These are phyloP conservation scores for Diaperis boleti DNA, from an alignment of 2,888 invertebrate genomes.

Conservation along the genomic window DNA sequence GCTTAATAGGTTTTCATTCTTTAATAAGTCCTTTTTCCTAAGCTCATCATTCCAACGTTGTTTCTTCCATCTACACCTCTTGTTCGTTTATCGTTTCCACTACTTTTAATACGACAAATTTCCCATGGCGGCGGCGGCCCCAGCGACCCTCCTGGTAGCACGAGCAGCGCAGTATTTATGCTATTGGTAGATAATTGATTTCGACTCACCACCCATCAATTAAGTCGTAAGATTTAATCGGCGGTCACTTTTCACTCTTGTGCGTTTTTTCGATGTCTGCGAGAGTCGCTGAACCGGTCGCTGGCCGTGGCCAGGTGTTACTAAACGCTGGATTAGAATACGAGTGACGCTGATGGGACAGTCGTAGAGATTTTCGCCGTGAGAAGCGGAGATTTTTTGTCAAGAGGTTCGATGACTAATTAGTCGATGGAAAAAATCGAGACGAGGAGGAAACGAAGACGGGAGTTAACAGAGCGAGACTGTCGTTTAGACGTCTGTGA, in stretches of 20 bases:
- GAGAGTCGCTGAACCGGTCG: constrained; percentile 31
- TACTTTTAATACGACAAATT: too few species aligned
- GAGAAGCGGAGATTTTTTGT: constrained; percentile 4
- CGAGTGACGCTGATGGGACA: background rate
- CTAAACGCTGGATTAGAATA: constrained; percentile 30
- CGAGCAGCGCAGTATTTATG: constrained; percentile 2
- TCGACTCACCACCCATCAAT: constrained; percentile 17
- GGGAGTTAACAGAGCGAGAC: too few species aligned
- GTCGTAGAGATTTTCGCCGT: constrained; percentile 6
- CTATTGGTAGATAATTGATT: constrained; percentile 19
- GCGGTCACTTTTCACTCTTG: constrained; percentile 14
- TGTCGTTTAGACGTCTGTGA: too few species aligned
- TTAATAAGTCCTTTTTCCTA: too few species aligned
- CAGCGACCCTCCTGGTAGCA: too few species aligned
- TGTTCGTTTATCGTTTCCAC: too few species aligned
- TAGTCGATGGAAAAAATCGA: background rate
- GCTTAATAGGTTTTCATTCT: too few species aligned
- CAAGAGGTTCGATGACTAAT: background rate
- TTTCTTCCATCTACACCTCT: too few species aligned
- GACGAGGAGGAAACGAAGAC: background rate
- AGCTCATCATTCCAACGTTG: too few species aligned
- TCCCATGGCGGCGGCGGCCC: too few species aligned
- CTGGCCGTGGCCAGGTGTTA: constrained; percentile 36
- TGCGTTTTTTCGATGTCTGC: constrained; percentile 20
- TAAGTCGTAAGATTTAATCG: constrained; percentile 27